Percentiles rank a stretch among this genome's conserved stretches.
Conservation (phyloP, 1,140 invertebrate genomes). For the Scaptomyza hsui region DNA sequence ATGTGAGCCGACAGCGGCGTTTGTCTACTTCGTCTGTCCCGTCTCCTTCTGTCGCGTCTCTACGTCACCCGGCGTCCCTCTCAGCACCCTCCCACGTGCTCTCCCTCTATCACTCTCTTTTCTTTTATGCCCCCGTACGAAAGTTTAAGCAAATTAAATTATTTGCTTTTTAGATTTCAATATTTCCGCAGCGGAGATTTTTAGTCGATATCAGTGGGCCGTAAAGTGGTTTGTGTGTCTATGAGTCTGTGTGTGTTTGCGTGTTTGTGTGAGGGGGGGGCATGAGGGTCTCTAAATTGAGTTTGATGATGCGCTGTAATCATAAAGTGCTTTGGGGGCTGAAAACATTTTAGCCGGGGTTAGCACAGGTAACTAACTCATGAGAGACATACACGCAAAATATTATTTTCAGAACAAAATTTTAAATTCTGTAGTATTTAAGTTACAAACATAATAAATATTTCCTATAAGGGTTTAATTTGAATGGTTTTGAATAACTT, state of each 20-base stretch:
- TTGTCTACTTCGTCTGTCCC: slow-evolving; percentile 62
- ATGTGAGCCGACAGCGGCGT: slow-evolving; percentile 65
- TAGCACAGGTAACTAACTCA: slow-evolving; percentile 39
- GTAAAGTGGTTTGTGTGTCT: slow-evolving; percentile 42
- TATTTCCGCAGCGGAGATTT: slow-evolving; percentile 79
- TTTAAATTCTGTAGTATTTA: too few species aligned
- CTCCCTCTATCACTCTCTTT: background rate
- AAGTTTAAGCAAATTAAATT: slow-evolving; percentile 83
- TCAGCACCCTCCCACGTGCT: background rate
- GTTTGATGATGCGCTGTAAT: slow-evolving; percentile 56
- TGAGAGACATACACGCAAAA: slow-evolving; percentile 6
- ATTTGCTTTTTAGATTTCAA: slow-evolving; percentile 83
- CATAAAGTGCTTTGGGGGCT: slow-evolving; percentile 54
- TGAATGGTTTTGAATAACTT: too few species aligned
- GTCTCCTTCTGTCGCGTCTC: slow-evolving; percentile 30
- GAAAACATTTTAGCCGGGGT: slow-evolving; percentile 34
- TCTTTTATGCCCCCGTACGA: slow-evolving; percentile 38
- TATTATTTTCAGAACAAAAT: too few species aligned
- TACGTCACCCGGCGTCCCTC: background rate
- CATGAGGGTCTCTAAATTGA: slow-evolving; percentile 37
- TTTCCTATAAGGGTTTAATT: too few species aligned
- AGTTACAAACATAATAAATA: too few species aligned
- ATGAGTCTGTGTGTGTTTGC: slow-evolving; percentile 9
- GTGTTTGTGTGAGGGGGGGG: background rate
- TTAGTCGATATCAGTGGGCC: slow-evolving; percentile 48